Evolutionary conservation across 2,113 vertebrate genomes (phyloP), one percentile per base, ranked within the genome.

Genomic region (Tragulus kanchil): DNA sequence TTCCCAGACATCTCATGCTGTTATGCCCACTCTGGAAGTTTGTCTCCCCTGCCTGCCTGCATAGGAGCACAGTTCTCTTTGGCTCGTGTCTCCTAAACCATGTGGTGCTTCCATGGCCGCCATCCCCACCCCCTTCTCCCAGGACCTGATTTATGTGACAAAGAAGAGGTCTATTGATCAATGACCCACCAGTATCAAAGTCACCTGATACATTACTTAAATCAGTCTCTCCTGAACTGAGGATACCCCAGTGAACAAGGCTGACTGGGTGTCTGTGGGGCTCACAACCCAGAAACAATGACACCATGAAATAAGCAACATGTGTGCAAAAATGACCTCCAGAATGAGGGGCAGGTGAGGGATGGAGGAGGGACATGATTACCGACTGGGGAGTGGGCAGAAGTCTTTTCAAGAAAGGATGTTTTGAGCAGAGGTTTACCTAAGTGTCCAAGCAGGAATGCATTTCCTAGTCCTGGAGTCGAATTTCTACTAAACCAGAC

Each of bases 181-280:
- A 48, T 54, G 64, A 61, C 61, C 19, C 21, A 11, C 10, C 65
- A 45, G 17, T 23, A 12, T 28, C 77, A n/a, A 52, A 52, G 26
- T 54, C 59, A 3, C 50, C 16, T 54, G 17, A 9, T 75, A 67
- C 21, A 7, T 19, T 21, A 6, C 28, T 26, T 42, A 5, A 4
- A 0, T 45, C 21, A 1, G 14, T 15, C 2, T 11, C 59, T 19
- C 2, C 1, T 58, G 42, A 64, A 13, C 42, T 15, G 6, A 42
- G 25, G 45, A 26, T 2, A 12, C 10, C 36, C n/a, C 36, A 14
- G 16, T 3, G 25, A 4, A 21, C 23, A 14, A 71, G 25, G n/a
- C 0, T 16, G 36, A 21, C 8, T 3, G 50, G 14, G 48, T 14
- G 25, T 21, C 45, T 21, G 1, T 0, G 36, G 56, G 42, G 14